Percentiles rank a stretch among this genome's conserved stretches.
Conservation (phyloP, 2,113 vertebrate species). For the Hystrix brachyura region DNA sequence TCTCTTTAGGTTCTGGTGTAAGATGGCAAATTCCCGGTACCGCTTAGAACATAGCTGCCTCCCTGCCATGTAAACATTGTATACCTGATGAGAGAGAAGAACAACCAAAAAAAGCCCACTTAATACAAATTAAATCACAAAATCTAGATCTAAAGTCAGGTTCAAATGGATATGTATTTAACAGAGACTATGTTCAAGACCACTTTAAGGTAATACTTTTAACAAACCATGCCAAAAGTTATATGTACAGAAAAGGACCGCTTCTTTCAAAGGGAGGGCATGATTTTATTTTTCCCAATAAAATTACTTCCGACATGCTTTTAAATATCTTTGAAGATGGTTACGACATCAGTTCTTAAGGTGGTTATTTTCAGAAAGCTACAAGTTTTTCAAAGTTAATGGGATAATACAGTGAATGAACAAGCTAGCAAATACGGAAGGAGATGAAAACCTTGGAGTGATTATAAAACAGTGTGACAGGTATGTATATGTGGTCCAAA, state of each 20-base stretch:
- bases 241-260: not conserved
- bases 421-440: slow-evolving; percentile 14
- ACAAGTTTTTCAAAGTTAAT: slow-evolving; percentile 43
- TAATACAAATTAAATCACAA: slow-evolving; percentile 38
- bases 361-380: slow-evolving; percentile 53
- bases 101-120: slow-evolving; percentile 23
- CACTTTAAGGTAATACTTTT: slow-evolving; percentile 52
- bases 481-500: not conserved
- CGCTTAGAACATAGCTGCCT: slow-evolving; percentile 97
- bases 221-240: slow-evolving; percentile 1
- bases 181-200: not conserved
- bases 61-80: slow-evolving; percentile 98
- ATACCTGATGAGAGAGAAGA: slow-evolving; percentile 89
- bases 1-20: slow-evolving; percentile 97
- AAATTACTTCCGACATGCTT: slow-evolving; percentile 6
- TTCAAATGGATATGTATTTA: not conserved
- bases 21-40: slow-evolving; percentile 96
- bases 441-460: not conserved
- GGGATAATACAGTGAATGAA: not conserved
- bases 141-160: not conserved
- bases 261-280: not conserved
- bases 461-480: not conserved
- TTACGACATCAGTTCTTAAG: not conserved
- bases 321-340: slow-evolving; percentile 60
- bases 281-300: slow-evolving; percentile 50